These are phyloP conservation scores for Cyprinodon brontotheroides DNA, from an alignment of 2,113 vertebrate species.

Conservation along the genomic window DNA sequence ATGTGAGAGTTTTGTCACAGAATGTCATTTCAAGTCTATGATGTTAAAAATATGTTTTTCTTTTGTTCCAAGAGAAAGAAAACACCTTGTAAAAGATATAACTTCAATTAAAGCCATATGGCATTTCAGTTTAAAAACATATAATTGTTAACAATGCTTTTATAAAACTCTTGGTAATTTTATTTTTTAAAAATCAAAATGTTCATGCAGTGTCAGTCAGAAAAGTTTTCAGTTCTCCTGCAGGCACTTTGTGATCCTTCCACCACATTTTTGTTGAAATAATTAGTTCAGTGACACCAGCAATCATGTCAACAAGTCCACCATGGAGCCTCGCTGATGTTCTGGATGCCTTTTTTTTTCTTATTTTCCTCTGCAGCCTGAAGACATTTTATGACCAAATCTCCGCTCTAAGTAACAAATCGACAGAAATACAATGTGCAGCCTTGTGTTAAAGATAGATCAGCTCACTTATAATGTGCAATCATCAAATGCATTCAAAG, in stretches of 20 bases:
- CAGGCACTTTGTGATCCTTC: conserved; percentile 2
- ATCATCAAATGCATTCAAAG: not conserved
- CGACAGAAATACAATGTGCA: conserved; percentile 1
- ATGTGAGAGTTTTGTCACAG: not conserved
- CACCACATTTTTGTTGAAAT: conserved; percentile 1
- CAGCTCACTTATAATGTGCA: not conserved
- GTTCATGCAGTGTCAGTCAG: not conserved
- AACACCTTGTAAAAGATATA: not conserved
- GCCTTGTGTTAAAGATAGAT: conserved; percentile 6
- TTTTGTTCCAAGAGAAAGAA: conserved; percentile 1
- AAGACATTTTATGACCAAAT: conserved; percentile 3
- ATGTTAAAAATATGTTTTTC: conserved; percentile 6
- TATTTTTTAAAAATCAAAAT: not conserved
- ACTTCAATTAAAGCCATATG: not conserved
- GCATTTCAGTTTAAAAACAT: not conserved
- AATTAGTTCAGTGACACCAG: conserved; percentile 25
- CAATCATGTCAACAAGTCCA: conserved; percentile 13
- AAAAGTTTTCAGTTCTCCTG: not conserved
- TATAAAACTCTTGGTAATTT: not conserved
- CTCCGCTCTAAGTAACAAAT: not conserved
- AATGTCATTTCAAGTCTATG: not conserved
- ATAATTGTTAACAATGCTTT: not conserved
- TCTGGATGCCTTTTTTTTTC: conserved; percentile 13
- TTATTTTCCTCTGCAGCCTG: conserved; percentile 13
- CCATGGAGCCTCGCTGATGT: not conserved